These are phyloP conservation scores for Bruchidius siliquastri DNA, from an alignment of 2,888 invertebrate genomes.

Conservation along the genomic window DNA sequence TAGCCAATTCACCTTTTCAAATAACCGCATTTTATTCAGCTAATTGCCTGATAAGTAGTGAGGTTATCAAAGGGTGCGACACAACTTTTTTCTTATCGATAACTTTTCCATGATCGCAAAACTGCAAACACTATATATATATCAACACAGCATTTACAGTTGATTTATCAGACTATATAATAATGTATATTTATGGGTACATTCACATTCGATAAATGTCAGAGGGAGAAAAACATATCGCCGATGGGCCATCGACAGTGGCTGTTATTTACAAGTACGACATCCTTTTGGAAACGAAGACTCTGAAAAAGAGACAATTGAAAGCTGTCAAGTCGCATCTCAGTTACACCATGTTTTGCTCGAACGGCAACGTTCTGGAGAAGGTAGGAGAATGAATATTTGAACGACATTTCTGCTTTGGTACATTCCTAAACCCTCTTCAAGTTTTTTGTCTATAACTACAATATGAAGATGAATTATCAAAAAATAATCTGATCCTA, in stretches of 20 bases:
- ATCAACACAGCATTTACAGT: not conserved
- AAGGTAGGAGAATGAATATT: conserved; percentile 12
- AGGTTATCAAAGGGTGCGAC: not conserved
- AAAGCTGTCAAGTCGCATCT: conserved; percentile 17
- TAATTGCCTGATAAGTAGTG: not conserved
- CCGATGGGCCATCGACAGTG: not conserved
- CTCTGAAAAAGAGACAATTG: conserved; percentile 3
- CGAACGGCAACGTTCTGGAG: conserved; percentile 15
- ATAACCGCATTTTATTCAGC: not conserved
- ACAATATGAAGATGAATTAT: too few species aligned
- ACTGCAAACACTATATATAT: not conserved
- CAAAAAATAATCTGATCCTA: too few species aligned
- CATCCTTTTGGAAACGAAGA: conserved; percentile 12
- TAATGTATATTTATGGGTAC: not conserved
- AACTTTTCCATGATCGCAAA: not conserved
- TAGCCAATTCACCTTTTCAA: not conserved
- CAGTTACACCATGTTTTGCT: conserved; percentile 27
- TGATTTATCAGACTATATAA: not conserved
- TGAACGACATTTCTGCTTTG: too few species aligned
- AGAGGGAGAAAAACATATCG: not conserved
- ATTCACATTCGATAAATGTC: not conserved
- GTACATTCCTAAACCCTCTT: too few species aligned
- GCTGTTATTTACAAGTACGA: conserved; percentile 13
- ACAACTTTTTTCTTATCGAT: not conserved
- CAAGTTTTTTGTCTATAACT: too few species aligned